A percentile compares a stretch with the other conserved stretches of the same genome.
These are phyloP conservation scores for Calcarius lapponicus DNA, from an alignment of 2,797 vertebrate species.

Conservation along the genomic window DNA sequence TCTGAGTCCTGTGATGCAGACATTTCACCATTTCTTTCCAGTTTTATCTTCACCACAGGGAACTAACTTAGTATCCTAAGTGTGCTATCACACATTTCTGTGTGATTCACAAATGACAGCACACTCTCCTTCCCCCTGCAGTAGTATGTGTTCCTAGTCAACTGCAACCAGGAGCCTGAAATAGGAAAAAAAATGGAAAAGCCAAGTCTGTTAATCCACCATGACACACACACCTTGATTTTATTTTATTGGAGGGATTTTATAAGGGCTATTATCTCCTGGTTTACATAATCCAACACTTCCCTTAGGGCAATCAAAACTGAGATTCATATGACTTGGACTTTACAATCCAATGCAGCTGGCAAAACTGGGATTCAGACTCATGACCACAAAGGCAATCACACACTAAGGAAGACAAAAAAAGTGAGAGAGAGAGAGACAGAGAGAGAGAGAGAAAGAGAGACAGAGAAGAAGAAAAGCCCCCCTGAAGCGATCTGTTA, in stretches of 20 bases:
- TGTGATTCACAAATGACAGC: not conserved
- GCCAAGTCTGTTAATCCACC: slow-evolving; percentile 68
- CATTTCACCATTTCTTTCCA: not conserved
- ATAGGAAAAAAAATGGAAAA: not conserved
- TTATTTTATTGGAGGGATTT: slow-evolving; percentile 79
- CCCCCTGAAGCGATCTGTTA: slow-evolving; percentile 71
- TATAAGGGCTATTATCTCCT: slow-evolving; percentile 78
- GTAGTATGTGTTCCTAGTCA: slow-evolving; percentile 17
- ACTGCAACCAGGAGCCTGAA: slow-evolving; percentile 36
- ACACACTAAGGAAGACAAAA: not conserved
- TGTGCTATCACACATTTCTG: not conserved
- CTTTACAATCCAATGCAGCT: slow-evolving; percentile 73
- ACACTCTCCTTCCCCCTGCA: not conserved
- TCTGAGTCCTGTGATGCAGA: not conserved
- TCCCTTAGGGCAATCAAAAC: slow-evolving; percentile 73
- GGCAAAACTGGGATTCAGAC: slow-evolving; percentile 66
- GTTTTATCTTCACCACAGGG: not conserved
- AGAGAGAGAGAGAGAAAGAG: too few species aligned
- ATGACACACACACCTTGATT: slow-evolving; percentile 72
- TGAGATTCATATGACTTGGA: slow-evolving; percentile 69
- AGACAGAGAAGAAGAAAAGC: not conserved
- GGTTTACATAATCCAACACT: slow-evolving; percentile 79
- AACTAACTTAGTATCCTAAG: not conserved
- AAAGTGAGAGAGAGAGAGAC: not conserved
- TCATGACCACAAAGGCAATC: slow-evolving; percentile 65